Conservation (phyloP, 2,113 vertebrate species). For the Oxyura jamaicensis region DNA sequence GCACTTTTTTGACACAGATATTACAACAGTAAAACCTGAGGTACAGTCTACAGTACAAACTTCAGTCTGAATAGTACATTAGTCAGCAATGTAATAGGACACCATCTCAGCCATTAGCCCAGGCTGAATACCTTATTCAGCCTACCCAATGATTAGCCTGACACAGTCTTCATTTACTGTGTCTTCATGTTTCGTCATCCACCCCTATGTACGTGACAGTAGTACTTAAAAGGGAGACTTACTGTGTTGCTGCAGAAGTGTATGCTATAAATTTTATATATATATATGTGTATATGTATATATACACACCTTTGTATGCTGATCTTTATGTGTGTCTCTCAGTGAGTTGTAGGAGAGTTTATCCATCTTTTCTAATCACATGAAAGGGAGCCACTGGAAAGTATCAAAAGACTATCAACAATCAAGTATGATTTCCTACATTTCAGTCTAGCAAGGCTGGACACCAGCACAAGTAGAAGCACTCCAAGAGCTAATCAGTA, state of each 20-base stretch:
- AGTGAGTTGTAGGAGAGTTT: background rate
- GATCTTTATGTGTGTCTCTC: background rate
- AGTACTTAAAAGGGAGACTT: background rate
- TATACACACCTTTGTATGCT: background rate
- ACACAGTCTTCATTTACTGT: background rate
- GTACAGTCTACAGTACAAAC: background rate
- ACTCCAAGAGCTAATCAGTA: background rate
- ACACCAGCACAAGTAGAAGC: background rate
- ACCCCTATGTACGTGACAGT: background rate
- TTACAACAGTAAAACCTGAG: slow-evolving; percentile 28
- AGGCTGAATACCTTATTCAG: background rate
- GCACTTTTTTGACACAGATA: slow-evolving; percentile 20
- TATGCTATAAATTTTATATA: accelerated
- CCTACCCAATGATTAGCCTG: slow-evolving; percentile 2
- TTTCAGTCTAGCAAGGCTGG: background rate
- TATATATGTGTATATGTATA: background rate
- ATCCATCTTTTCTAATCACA: background rate
- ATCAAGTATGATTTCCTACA: background rate
- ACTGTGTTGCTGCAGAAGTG: background rate
- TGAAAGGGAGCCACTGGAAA: background rate
- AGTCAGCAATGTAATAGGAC: background rate
- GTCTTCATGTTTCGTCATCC: background rate
- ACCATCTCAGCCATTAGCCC: background rate
- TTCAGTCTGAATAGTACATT: background rate
- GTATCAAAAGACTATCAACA: background rate